Base-by-base conservation (phyloP, 2,113 vertebrate genomes). In the Miniopterus natalensis region DNA sequence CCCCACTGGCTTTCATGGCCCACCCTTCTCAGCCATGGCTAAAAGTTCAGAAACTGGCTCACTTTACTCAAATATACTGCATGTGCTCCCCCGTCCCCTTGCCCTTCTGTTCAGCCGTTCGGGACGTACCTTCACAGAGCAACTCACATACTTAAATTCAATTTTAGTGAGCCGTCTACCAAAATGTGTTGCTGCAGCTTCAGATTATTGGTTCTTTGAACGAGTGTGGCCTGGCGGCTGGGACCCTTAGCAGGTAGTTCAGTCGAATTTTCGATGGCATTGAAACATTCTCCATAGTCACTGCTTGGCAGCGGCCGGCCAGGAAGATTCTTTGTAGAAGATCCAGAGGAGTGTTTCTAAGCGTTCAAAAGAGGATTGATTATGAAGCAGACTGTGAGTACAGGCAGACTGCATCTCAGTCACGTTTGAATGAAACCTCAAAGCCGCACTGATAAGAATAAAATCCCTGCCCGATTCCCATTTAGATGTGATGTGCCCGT, bases 401-500 rank as follows among this genome's bases (percentile, higher is more conserved):
- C 95, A 95, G 88, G 85, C 94, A 96, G 96, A 95, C 49, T 95
- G 92, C 63, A 89, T 97, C 96, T 98, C 96, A 85, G 97, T 97
- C 98, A 94, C 97, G 98, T 97, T 95, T 98, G 79, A 96, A 93
- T 98, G 97, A 97, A 97, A 66, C 94, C 81, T 97, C 98, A 73
- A 93, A 97, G 92, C 95, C 97, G 97, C 95, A 79, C 66, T 95
- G 96, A 95, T 98, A 97, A 98, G 98, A 98, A 97, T 98, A 98
- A 98, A 97, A 96, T 29, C 92, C 18, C 68, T 51, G 86, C 95
- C 88, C 97, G 96, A 98, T 98, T 98, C 97, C 98, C 96, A 85
- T 98, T 98, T 98, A 97, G 93, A 97, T 97, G 92, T 96, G 57
- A 96, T 89, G 81, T 5, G 2, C 95, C 95, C 97, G 70, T 98